A percentile compares a stretch with the other conserved stretches of the same genome.
Conservation (phyloP, 2,113 vertebrate species). For the Cebidichthys violaceus region DNA sequence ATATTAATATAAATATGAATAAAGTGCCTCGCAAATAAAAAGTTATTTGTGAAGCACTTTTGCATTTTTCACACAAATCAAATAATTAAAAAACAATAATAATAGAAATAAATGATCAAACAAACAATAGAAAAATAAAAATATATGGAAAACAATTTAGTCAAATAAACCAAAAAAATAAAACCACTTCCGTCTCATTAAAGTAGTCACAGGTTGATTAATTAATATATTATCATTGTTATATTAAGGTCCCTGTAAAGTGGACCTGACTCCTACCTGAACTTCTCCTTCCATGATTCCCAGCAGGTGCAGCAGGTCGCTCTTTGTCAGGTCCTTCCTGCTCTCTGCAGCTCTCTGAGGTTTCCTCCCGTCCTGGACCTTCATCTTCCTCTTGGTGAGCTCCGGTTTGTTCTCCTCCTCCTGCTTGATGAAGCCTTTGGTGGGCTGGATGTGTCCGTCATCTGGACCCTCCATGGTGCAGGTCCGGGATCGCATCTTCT, state of each 20-base stretch:
- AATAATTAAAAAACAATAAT: too few relatives aligned
- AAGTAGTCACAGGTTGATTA: neutral
- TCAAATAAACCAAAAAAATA: too few relatives aligned
- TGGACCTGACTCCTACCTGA: constrained; percentile 85
- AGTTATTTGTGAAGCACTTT: too few relatives aligned
- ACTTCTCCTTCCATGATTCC: constrained; percentile 98
- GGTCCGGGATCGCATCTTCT: constrained; percentile 92
- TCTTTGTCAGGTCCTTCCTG: constrained; percentile 87
- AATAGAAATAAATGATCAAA: too few relatives aligned
- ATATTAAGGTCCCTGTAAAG: neutral
- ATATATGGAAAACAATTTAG: too few relatives aligned
- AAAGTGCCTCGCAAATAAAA: too few relatives aligned
- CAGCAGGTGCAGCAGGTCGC: constrained; percentile 91
- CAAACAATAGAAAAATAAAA: too few relatives aligned
- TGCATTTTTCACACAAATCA: too few relatives aligned
- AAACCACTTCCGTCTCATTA: too few relatives aligned
- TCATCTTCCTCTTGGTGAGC: constrained; percentile 61
- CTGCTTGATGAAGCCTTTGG: constrained; percentile 72
- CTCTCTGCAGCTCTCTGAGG: constrained; percentile 77
- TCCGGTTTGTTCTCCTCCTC: constrained; percentile 63
- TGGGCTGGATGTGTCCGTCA: constrained; percentile 80
- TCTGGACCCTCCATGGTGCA: constrained; percentile 87
- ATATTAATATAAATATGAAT: too few relatives aligned
- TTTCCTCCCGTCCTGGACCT: constrained; percentile 77
- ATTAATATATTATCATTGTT: too few relatives aligned